Evolutionary conservation across 2,113 vertebrate species (phyloP), one percentile per base, ranked within the genome.

Genomic region (Mixornis gularis): DNA sequence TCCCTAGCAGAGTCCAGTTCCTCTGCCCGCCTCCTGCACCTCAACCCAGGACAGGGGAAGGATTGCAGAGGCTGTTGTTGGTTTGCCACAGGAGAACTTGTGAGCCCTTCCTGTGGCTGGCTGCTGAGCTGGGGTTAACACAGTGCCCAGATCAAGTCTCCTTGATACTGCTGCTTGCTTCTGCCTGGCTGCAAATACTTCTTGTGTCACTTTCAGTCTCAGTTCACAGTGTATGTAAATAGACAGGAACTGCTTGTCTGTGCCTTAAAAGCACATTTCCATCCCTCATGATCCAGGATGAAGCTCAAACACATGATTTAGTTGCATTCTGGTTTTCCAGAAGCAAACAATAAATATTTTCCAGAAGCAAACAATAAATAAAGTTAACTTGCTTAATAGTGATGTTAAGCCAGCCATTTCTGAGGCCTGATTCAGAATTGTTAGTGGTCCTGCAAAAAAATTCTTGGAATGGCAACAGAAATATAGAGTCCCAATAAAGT

Each of bases 281-380:
- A 3, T 22, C 44, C 19, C 70, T 79, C 41, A 12, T 22, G 30
- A 64, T 83, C 76, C 63, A 65, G 58, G 29, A 7, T 56, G 43
- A 85, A 94, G 44, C 66, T 82, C 59, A 36, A 72, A 82, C 66
- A 68, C 51, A 15, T 21, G 14, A 52, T 63, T 85, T 64, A 71
- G 48, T 27, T 64, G n/a, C 70, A 59, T 51, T 71, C 64, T 59
- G 18, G 8, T 69, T 84, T 94, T 87, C 56, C 69, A 89, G 80
- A 91, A 91, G 32, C 20, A 58, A 60, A 77, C 34, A 86, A 70
- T 77, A 79, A 72, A 88, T 52, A 44, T 69, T 84, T 94, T 87
- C 56, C 69, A 89, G 80, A 91, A 91, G 32, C 20, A 58, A 60
- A 77, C 34, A 86, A 70, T 77, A 79, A 72, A 88, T 52, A 44